Conservation (phyloP, 2,797 vertebrate species). For the Cossypha polioptera region DNA sequence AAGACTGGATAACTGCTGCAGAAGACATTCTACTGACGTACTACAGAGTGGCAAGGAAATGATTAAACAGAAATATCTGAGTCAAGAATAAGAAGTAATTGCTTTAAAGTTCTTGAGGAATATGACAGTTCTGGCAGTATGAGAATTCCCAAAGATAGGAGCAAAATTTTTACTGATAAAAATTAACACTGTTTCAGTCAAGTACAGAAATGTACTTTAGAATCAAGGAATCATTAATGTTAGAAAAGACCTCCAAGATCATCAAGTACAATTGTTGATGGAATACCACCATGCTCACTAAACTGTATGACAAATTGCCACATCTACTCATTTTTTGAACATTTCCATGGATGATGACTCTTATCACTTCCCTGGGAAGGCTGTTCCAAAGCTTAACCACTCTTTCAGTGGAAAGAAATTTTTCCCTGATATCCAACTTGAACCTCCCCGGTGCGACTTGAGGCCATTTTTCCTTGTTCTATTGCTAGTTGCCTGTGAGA, state of each 20-base stretch:
- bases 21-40: not conserved
- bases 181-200: not conserved
- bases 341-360: not conserved
- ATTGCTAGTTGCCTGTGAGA: not conserved
- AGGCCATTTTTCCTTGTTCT: not conserved
- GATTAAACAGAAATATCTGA: not conserved
- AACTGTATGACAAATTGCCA: not conserved
- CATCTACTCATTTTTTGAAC: not conserved
- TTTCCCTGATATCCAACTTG: not conserved
- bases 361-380: not conserved
- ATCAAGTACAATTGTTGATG: not conserved
- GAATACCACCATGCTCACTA: not conserved
- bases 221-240: not conserved
- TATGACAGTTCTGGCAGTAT: not conserved
- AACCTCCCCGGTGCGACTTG: fast-evolving
- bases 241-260: not conserved
- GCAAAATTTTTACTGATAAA: not conserved
- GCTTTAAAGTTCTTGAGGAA: not conserved
- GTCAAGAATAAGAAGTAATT: not conserved
- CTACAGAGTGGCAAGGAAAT: not conserved
- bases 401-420: not conserved
- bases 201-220: not conserved
- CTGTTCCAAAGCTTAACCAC: not conserved
- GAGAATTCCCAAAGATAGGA: not conserved
- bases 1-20: not conserved